Evolutionary conservation across 2,888 invertebrate species (phyloP), one percentile per base, ranked within the genome.

Genomic region (Agrilus mali): DNA sequence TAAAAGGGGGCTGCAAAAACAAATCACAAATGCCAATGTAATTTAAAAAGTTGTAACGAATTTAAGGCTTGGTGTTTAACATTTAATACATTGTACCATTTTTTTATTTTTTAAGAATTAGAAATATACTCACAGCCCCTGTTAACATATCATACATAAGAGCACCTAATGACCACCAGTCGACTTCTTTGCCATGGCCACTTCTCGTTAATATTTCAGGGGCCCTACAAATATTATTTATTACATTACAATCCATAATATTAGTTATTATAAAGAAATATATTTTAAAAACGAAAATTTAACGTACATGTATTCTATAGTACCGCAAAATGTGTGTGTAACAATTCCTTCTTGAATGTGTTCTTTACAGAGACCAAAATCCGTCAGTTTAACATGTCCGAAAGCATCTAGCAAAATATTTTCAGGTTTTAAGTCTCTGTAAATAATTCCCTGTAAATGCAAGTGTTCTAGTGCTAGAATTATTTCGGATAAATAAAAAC

Each of bases 111-210:
- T n/a, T n/a, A n/a, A n/a, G n/a, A 10, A 7, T 31, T 14, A 33
- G 8, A 17, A 43, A 42, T 15, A 38, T 38, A 73, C 77, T 71
- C 73, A 88, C 88, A 71, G 89, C 86, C 56, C 96, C 96, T 56
- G 95, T 96, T 48, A 97, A 74, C 98, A 98, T 98, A 62, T 98
- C 98, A 66, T 87, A 98, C 86, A 93, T 90, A 48, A 98, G 74
- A 51, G 97, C 96, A 55, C 98, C 98, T 50, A 98, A 75, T 60
- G 93, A 93, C 98, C 98, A 98, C 98, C 98, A 98, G 70, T 98
- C 98, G 2, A 97, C 96, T 36, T 96, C 95, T 74, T 95, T 95
- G 14, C 94, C 96, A 70, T 98, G 98, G 37, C 98, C 98, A 67
- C 86, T 88, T 61, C 97, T 77, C 49, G 90, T 92, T 59, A 98